Base-by-base conservation (phyloP, 2,797 vertebrate genomes). In the Peromyscus nudipes region DNA sequence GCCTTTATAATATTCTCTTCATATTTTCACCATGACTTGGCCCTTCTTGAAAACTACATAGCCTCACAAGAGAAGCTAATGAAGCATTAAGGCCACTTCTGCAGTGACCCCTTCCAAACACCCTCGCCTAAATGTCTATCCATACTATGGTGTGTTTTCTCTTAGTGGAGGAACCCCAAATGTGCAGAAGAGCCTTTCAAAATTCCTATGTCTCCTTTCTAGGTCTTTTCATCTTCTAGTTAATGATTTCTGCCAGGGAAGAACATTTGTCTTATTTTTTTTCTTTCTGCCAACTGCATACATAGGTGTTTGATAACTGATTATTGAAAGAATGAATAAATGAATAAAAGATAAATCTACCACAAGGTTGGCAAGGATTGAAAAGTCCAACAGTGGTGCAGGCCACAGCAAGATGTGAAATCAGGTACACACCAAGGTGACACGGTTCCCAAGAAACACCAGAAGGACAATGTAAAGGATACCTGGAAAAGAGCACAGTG, bases 341-440 rank as follows among this genome's bases (percentile, higher is more conserved):
- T 37, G 21, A 87, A 93, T 73, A 16, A 89, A 40, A n/a, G 31
- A 79, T 85, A 96, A 92, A 88, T 91, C 69, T 86, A 94, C 84
- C 60, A 67, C 69, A 57, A 92, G 75, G 49, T 43, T 84, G 64
- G 34, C 11, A 97, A 31, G 19, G 9, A 82, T 89, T 6, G 21
- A 82, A 79, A 90, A 94, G 57, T 77, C 19, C 34, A 83, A 52
- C 29, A 46, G 40, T 37, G 31, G 60, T 46, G 0, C 46, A 57
- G 43, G 46, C 34, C 57, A 76, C 55, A 12, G 25, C 29, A 82
- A 80, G 40, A 43, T n/a, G 3, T 14, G 4, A 46, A 88, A 88
- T 40, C 19, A 46, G 19, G 46, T 67, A 80, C 46, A 77, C 16
- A 83, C 62, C 5, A 1, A 94, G 57, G 5, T 37, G 10, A 64